Base-by-base conservation (phyloP, 2,113 vertebrate genomes). In the Macquaria ambigua region DNA sequence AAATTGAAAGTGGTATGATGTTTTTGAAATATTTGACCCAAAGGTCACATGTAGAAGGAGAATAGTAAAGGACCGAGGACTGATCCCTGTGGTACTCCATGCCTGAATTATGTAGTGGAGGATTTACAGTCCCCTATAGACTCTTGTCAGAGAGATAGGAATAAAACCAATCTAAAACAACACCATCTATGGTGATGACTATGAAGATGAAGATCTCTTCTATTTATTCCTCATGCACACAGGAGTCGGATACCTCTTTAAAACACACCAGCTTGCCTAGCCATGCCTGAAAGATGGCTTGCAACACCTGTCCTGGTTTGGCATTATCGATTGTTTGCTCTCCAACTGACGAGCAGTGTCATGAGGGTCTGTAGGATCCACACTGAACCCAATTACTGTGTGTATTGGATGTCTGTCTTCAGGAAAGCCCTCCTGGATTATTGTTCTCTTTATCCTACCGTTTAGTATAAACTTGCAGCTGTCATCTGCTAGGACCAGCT, bases 51-150 rank as follows among this genome's bases (percentile, higher is more conserved):
- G 18, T 46, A 28, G 6, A 14, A 61, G 23, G 6, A 79, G n/a
- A 85, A 58, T 2, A 46, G 21, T 64, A 39, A 53, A 61, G 46
- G 53, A 55, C 53, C 4, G 0, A 43, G 8, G 43, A 75, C 3
- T 28, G 28, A 75, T 72, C 53, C 66, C 16, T 69, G 87, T 15
- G 69, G 76, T 66, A 71, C 78, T 66, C 74, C 84, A 72, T 12
- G 1, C 37, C 28, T 64, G 50, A 46, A 34, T 25, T 34, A 2
- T 5, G n/a, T 28, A 15, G 37, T 15, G 8, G 25, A 59, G 46
- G 43, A 62, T 9, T 62, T 50, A 79, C 7, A 58, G 12, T 46
- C 23, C 8, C 9, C 34, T 77, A 2, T 1, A 63, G 23, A 25
- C 21, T 69, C 43, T 10, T 41, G 0, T 15, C 14, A n/a, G 23